Base-by-base conservation (phyloP, 2,113 vertebrate species). In the Pterocles gutturalis region DNA sequence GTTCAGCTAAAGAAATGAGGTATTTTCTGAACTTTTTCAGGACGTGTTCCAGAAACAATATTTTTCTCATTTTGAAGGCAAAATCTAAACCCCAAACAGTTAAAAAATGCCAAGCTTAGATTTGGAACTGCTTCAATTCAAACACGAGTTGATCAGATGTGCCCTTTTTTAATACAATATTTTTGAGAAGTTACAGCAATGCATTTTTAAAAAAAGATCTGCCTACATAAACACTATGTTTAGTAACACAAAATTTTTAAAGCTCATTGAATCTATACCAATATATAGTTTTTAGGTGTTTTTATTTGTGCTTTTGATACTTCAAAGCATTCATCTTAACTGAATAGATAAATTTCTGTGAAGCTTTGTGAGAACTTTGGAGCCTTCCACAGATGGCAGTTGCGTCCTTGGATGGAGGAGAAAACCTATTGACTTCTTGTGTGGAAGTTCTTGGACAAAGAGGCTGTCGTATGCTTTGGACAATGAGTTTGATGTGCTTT, bases 91-190 rank as follows among this genome's bases (percentile, higher is more conserved):
- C 13, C 19, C 3, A 66, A 38, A 38, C 13, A 2, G 2, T n/a
- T 81, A 20, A 49, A 64, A 87, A 67, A 3, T 3, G 2, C 60
- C 38, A 31, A 19, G 2, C 11, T 82, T 46, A 21, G 51, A 58
- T 71, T 38, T 88, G 24, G 19, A 70, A 38, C 16, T 19, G 19
- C 28, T 83, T 25, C 26, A 54, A 1, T 64, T 87, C 21, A 76
- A 64, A 49, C 14, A 41, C 0, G 7, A n/a, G 17, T 58, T 87
- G 9, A 18, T 72, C 29, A 85, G n/a, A 28, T 1, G 0, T n/a
- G 14, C 25, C 6, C 5, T 48, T 45, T 70, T 54, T 90, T 25
- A 5, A 69, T 38, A 8, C 29, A 43, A 2, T 69, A 9, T 55
- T 84, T 73, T 29, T 61, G 1, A 29, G 87, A 80, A 25, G 8